These are phyloP conservation scores for Rhagonycha lutea DNA, from an alignment of 2,888 invertebrate genomes.

Conservation along the genomic window DNA sequence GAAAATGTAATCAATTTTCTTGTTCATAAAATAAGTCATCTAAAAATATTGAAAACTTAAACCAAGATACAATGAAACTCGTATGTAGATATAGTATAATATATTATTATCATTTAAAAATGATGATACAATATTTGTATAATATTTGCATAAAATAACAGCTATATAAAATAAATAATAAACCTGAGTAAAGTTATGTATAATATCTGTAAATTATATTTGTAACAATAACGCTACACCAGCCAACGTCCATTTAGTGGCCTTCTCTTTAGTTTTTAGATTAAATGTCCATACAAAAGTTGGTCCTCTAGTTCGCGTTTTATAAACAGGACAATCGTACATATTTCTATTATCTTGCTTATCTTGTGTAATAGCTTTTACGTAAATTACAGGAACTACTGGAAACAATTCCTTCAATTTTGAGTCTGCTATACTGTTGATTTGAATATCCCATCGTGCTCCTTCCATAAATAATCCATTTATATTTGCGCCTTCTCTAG, in stretches of 20 bases:
- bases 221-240: slow-evolving; percentile 91
- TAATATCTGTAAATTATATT: slow-evolving; percentile 58
- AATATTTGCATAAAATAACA: neutral
- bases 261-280: slow-evolving; percentile 83
- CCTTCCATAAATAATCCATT: slow-evolving; percentile 92
- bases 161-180: neutral
- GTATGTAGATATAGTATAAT: neutral
- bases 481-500: slow-evolving; percentile 90
- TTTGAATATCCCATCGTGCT: slow-evolving; percentile 85
- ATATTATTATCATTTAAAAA: neutral
- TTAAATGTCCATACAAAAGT: slow-evolving; percentile 97
- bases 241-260: slow-evolving; percentile 90
- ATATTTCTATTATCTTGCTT: slow-evolving; percentile 85
- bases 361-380: slow-evolving; percentile 86
- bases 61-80: neutral
- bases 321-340: slow-evolving; percentile 93
- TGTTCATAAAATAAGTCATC: neutral
- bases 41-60: neutral
- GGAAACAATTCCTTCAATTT: slow-evolving; percentile 89
- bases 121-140: neutral
- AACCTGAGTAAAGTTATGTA: neutral
- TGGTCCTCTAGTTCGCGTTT: slow-evolving; percentile 84
- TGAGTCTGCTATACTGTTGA: slow-evolving; percentile 81
- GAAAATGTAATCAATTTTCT: neutral
- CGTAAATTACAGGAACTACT: slow-evolving; percentile 85